These are phyloP conservation scores for Streblospio benedicti DNA, from an alignment of 1,140 invertebrate genomes.

Conservation along the genomic window DNA sequence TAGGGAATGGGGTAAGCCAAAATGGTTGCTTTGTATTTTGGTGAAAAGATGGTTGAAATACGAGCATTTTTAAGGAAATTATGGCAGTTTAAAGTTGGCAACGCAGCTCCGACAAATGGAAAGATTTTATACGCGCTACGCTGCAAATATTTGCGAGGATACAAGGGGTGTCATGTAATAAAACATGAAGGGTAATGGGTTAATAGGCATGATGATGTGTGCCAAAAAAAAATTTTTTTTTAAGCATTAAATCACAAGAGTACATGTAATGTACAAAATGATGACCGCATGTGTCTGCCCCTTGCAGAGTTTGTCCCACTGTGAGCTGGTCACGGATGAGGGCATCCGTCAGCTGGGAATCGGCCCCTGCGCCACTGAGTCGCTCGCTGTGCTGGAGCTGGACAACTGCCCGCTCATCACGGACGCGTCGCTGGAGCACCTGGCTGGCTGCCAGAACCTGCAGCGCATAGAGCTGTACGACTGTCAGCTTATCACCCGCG, in stretches of 20 bases:
- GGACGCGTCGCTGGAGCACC: conserved; percentile 92
- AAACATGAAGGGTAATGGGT: too few species aligned
- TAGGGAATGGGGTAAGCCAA: too few species aligned
- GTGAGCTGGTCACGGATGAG: conserved; percentile 96
- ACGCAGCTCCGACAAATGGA: too few species aligned
- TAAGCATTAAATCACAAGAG: not conserved
- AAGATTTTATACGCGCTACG: too few species aligned
- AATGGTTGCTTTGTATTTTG: too few species aligned
- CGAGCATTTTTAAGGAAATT: too few species aligned
- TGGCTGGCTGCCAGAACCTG: conserved; percentile 86
- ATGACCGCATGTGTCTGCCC: not conserved
- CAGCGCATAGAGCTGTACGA: conserved; percentile 96
- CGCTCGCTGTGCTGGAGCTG: conserved; percentile 77
- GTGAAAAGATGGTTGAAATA: too few species aligned
- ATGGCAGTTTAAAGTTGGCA: too few species aligned
- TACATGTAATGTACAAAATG: not conserved
- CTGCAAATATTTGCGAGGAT: too few species aligned
- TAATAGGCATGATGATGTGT: too few species aligned
- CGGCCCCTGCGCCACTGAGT: conserved; percentile 67
- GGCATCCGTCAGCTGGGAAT: conserved; percentile 87
- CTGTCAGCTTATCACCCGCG: conserved; percentile 94
- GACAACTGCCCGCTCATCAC: conserved; percentile 98
- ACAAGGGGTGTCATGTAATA: too few species aligned
- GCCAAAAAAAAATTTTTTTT: not conserved
- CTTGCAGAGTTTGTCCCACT: conserved; percentile 87